phyloP scores from a whole-genome alignment of 2,888 invertebrate species.

The Furcula furcula region DNA sequence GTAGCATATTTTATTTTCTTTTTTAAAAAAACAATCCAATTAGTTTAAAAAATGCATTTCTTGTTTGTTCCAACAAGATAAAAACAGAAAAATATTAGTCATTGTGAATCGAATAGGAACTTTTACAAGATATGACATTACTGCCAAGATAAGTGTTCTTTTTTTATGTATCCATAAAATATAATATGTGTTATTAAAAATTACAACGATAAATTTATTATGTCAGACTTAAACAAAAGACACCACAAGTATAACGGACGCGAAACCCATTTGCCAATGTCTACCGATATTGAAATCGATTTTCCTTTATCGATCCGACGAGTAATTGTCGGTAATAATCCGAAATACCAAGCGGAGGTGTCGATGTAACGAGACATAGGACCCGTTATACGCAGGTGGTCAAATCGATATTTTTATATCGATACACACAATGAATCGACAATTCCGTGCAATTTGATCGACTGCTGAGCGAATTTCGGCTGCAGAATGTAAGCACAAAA shows the following conservation, averaged over 20 bases:
- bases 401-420: conserved; percentile 40
- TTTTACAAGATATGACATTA: too few species aligned
- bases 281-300: conserved; percentile 39
- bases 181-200: too few species aligned
- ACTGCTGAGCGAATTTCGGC: conserved; percentile 27
- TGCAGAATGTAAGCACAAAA: conserved; percentile 26
- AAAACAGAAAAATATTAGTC: too few species aligned
- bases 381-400: conserved; percentile 68
- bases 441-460: conserved; percentile 34
- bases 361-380: conserved; percentile 62
- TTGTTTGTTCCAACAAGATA: too few species aligned
- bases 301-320: conserved; percentile 51
- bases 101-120: too few species aligned
- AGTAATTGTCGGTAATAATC: conserved; percentile 68
- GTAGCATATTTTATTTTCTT: too few species aligned
- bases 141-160: too few species aligned
- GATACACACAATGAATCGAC: conserved; percentile 48
- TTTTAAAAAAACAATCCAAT: too few species aligned
- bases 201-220: too few species aligned
- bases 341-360: conserved; percentile 51
- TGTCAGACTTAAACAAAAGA: conserved; percentile 31
- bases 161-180: too few species aligned
- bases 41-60: too few species aligned
- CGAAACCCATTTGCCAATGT: conserved; percentile 34
- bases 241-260: conserved; percentile 27